These are phyloP conservation scores for Ovis canadensis DNA, from an alignment of 2,113 vertebrate species.

Conservation along the genomic window DNA sequence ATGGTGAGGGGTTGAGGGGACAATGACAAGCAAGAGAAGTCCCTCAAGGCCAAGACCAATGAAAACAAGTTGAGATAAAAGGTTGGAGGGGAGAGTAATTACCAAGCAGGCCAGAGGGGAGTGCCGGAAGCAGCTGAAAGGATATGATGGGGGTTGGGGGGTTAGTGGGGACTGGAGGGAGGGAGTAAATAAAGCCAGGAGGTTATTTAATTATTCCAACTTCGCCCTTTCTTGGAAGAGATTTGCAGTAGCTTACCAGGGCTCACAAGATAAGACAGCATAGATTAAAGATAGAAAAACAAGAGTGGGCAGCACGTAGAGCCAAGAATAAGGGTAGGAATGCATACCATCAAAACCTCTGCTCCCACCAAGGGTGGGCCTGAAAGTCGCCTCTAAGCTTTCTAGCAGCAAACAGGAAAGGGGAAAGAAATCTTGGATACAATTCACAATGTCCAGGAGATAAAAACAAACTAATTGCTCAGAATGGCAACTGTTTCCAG, in stretches of 20 bases:
- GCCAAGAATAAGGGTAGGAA: background rate
- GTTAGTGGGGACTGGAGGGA: background rate
- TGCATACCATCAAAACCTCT: background rate
- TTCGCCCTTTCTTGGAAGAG: background rate
- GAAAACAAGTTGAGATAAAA: background rate
- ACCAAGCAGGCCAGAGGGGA: background rate
- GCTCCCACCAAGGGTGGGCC: background rate
- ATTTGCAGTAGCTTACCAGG: background rate
- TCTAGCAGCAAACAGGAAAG: slow-evolving; percentile 66
- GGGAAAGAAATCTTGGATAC: slow-evolving; percentile 59
- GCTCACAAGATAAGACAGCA: background rate
- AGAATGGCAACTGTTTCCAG: slow-evolving; percentile 51
- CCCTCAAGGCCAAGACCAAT: background rate
- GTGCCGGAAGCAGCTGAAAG: background rate
- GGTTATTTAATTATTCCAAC: background rate
- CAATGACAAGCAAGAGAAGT: background rate
- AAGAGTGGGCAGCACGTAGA: background rate
- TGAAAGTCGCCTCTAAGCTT: slow-evolving; percentile 16
- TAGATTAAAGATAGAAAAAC: background rate
- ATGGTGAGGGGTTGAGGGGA: background rate
- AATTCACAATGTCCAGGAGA: slow-evolving; percentile 67
- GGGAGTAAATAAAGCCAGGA: background rate
- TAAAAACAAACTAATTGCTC: slow-evolving; percentile 65
- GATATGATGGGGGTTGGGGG: background rate
- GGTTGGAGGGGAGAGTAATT: background rate